Evolutionary conservation across 2,113 vertebrate genomes (phyloP).

Genomic region (Anser brachyrhynchus): DNA sequence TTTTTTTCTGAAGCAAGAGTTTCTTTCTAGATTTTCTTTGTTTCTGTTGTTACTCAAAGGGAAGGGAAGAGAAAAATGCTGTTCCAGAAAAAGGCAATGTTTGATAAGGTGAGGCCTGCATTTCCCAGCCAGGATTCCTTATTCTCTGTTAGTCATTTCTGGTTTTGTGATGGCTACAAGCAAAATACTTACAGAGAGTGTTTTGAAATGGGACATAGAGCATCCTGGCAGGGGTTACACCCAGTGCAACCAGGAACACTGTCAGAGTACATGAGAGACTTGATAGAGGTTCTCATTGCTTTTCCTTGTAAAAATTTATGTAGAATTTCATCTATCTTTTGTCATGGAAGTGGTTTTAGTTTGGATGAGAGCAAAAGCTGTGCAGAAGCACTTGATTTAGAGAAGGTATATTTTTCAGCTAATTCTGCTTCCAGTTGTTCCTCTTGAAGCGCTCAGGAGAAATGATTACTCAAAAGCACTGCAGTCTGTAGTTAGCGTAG

Average conservation of each 20-base stretch:
- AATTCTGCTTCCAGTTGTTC: neutral
- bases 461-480: neutral
- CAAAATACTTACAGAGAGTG: neutral
- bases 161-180: neutral
- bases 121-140: neutral
- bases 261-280: neutral
- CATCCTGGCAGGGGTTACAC: neutral
- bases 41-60: neutral
- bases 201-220: accelerated
- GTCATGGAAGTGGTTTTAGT: neutral
- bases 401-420: neutral
- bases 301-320: neutral
- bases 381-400: neutral
- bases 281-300: neutral
- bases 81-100: neutral
- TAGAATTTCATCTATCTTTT: neutral
- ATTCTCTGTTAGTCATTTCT: neutral
- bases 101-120: neutral
- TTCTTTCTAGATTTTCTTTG: neutral
- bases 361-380: neutral
- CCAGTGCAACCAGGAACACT: neutral
- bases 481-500: neutral
- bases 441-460: neutral
- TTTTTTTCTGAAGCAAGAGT: neutral
- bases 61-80: neutral